Conservation (phyloP, 2,797 vertebrate genomes). For the Capromys pilorides region DNA sequence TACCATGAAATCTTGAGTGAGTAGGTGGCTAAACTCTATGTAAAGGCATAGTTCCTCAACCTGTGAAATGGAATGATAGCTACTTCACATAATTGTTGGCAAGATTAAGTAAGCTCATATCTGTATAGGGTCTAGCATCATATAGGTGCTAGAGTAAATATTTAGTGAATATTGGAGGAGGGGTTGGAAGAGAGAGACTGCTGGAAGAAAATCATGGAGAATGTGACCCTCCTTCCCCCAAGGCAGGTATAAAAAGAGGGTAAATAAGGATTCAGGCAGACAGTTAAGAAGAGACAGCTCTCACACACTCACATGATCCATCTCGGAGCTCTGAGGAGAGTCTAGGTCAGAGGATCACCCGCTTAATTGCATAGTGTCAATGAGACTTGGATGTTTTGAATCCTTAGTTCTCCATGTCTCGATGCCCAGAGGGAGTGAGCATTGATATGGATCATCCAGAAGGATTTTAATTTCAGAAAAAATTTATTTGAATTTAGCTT, state of each 20-base stretch:
- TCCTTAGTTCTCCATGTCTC: not conserved
- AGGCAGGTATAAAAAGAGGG: not conserved
- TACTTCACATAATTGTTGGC: not conserved
- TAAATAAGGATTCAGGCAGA: not conserved
- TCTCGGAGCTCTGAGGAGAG: not conserved
- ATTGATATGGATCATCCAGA: not conserved
- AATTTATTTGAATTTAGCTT: not conserved
- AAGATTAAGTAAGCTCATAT: not conserved
- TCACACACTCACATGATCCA: not conserved
- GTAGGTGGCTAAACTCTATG: not conserved
- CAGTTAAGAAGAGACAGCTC: not conserved
- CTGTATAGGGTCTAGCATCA: not conserved
- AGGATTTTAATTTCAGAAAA: conserved; percentile 22
- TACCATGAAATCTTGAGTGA: not conserved
- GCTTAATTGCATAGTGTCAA: conserved; percentile 3
- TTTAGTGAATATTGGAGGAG: not conserved
- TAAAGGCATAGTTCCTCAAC: not conserved
- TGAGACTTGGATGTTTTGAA: not conserved
- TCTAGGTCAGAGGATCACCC: not conserved
- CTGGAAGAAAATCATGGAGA: not conserved
- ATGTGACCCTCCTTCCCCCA: not conserved
- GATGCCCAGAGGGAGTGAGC: not conserved
- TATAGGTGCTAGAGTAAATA: not conserved
- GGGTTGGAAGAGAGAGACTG: not conserved
- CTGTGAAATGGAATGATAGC: not conserved